These are phyloP conservation scores for Daktulosphaira vitifoliae DNA, from an alignment of 1,140 invertebrate species.

Conservation along the genomic window DNA sequence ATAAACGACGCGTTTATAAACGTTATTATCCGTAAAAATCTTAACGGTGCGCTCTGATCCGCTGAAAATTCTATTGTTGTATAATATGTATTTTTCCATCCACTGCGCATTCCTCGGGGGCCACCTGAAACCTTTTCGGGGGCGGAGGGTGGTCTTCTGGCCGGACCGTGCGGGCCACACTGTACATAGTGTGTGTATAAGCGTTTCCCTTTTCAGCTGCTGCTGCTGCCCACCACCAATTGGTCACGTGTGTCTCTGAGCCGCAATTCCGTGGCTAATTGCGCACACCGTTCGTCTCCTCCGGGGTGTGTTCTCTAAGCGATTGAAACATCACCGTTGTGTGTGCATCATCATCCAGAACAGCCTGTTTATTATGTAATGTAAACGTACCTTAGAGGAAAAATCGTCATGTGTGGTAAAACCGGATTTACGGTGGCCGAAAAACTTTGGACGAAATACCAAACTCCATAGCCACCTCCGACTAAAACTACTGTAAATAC, in stretches of 20 bases:
- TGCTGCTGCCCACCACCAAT: constrained; percentile 12
- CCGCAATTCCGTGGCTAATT: constrained; percentile 30
- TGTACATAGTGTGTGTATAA: not conserved
- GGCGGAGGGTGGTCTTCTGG: constrained; percentile 1
- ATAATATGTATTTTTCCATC: not conserved
- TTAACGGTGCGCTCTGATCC: not conserved
- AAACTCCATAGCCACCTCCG: no score
- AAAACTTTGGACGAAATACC: no score
- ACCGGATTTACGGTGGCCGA: constrained; percentile 11
- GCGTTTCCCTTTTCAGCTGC: constrained; percentile 10
- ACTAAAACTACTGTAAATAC: no score
- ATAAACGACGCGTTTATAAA: constrained; percentile 22
- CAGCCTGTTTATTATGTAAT: not conserved
- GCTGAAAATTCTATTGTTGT: constrained; percentile 10
- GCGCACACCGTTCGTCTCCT: constrained; percentile 12
- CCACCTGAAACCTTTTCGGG: constrained; percentile 8
- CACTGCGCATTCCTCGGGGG: constrained; percentile 9
- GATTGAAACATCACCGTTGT: constrained; percentile 25
- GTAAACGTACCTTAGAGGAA: no score
- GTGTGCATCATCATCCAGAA: not conserved
- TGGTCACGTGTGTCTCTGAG: constrained; percentile 9
- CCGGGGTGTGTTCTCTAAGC: not conserved
- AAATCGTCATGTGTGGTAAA: constrained; percentile 30
- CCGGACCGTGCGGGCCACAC: not conserved
- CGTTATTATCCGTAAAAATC: constrained; percentile 23